Base-by-base conservation (phyloP, 2,113 vertebrate species). In the Corythoichthys intestinalis region DNA sequence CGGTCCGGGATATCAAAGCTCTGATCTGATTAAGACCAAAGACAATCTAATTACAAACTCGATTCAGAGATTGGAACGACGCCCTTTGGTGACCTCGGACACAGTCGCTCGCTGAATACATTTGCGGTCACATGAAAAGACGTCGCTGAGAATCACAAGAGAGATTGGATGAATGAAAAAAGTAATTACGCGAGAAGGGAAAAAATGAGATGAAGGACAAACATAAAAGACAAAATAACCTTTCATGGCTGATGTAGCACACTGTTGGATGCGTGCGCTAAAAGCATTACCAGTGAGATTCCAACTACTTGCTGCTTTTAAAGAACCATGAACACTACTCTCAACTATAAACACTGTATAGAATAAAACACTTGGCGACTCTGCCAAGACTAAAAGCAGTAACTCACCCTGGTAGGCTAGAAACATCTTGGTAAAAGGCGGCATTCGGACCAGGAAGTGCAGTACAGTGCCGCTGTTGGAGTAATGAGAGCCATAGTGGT, bases 1-100 rank as follows among this genome's bases (percentile, higher is more conserved):
- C 97, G 94, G 91, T 98, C 97, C 59, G 97, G 97, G 82, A 98
- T 99, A 93, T 99, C 97, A 93, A 99, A 99, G 91, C 97, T 99
- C 88, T 99, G 97, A 92, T 99, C 97, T 99, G 87, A 66, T 75
- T 64, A 83, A 87, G 73, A 85, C 78, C 82, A 84, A 78, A 93
- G 62, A 77, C 80, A 86, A 87, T 85, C 69, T 71, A 67, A 86
- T 87, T 84, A 84, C 58, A 85, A 37, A 85, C 75, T 80, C 70
- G 2, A 61, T 76, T 75, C 77, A 15, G 75, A 83, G 79, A 81
- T 85, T 84, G 71, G 88, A 82, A 84, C 70, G 69, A 71, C 77
- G 64, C 73, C 76, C 83, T 88, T 91, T 91, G 71, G 87, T 76
- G 73, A 83, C 78, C 77, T 84, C 34, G 68, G 76, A 85, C 57